Evolutionary conservation across 2,113 vertebrate species (phyloP).

Genomic region (Protobothrops mucrosquamatus): DNA sequence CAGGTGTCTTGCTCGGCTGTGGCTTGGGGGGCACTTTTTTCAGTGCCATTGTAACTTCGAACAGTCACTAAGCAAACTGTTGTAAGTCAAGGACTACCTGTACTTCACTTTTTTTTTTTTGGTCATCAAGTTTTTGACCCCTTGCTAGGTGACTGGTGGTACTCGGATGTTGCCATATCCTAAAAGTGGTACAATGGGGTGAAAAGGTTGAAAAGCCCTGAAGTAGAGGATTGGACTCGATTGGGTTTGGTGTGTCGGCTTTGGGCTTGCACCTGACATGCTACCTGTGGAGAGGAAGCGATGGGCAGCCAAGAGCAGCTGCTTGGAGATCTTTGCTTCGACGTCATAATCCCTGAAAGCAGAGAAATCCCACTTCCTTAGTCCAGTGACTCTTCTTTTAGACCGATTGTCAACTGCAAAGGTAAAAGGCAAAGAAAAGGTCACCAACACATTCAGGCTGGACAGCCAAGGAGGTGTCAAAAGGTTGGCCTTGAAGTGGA

Average conservation of each 20-base stretch:
- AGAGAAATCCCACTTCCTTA: constrained; percentile 86
- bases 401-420: constrained; percentile 85
- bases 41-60: too few relatives aligned
- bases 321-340: constrained; percentile 91
- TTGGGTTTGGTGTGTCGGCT: background rate
- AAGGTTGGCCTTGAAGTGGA: background rate
- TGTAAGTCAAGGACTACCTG: too few relatives aligned
- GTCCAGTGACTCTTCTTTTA: constrained; percentile 79
- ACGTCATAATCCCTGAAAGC: constrained; percentile 85
- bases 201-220: too few relatives aligned
- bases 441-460: background rate
- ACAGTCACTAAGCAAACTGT: too few relatives aligned
- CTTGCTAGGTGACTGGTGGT: too few relatives aligned
- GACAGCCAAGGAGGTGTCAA: background rate
- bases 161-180: too few relatives aligned
- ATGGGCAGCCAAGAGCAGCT: constrained; percentile 92
- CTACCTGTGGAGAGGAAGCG: constrained; percentile 94
- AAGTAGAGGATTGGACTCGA: background rate
- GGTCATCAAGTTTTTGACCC: too few relatives aligned
- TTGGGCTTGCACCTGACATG: background rate
- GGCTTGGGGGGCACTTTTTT: too few relatives aligned
- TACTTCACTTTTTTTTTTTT: too few relatives aligned
- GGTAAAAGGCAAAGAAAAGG: background rate
- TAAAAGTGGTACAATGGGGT: too few relatives aligned
- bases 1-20: too few relatives aligned